Evolutionary conservation across 2,888 invertebrate species (phyloP).

Genomic region (Dicyrtoma fusca): DNA sequence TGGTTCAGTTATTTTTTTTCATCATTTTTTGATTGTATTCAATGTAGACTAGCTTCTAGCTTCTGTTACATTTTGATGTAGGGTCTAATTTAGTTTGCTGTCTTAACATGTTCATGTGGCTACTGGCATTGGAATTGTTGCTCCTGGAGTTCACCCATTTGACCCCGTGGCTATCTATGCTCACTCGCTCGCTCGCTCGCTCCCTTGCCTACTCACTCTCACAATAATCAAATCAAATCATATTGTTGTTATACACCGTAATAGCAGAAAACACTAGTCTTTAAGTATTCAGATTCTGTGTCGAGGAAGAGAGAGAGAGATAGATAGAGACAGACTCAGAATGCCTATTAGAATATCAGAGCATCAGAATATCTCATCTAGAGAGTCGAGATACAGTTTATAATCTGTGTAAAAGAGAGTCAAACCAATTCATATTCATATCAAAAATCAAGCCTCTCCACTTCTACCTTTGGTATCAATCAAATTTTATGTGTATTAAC

Average conservation of each 20-base stretch:
- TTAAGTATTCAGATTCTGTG: no score
- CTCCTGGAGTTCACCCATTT: conserved; percentile 34
- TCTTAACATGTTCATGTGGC: conserved; percentile 35
- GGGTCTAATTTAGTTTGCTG: conserved; percentile 26
- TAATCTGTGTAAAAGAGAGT: no score
- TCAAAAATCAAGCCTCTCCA: no score
- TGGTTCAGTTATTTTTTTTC: conserved; percentile 28
- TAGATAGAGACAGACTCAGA: no score
- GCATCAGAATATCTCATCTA: no score
- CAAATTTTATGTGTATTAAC: conserved; percentile 37
- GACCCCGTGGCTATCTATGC: conserved; percentile 29
- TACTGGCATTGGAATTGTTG: conserved; percentile 36
- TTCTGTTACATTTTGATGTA: conserved; percentile 25
- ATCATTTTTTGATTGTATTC: conserved; percentile 21
- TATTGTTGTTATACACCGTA: no score
- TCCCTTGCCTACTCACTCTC: neutral
- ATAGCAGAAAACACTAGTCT: no score
- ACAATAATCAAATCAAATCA: conserved; percentile 1
- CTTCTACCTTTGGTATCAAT: conserved; percentile 32
- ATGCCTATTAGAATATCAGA: neutral
- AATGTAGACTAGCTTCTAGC: neutral
- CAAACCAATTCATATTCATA: no score
- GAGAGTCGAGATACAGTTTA: no score
- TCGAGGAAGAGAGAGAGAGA: no score
- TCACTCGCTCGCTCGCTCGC: conserved; percentile 2